phyloP scores from a whole-genome alignment of 2,797 vertebrate species.

The Mus minutoides region DNA sequence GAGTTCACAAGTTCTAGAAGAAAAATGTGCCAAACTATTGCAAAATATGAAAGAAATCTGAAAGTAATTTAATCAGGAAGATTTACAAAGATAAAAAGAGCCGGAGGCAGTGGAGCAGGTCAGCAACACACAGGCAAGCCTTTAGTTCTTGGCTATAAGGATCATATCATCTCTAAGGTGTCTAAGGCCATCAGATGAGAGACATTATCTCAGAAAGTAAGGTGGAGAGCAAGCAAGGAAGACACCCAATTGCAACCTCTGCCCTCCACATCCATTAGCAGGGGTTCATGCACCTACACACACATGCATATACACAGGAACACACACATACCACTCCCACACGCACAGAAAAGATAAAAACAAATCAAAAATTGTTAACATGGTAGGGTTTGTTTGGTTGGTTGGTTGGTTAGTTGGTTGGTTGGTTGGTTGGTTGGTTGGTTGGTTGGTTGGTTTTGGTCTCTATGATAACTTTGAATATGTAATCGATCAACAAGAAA shows the following conservation, averaged over 20 bases:
- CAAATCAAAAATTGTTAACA: background rate
- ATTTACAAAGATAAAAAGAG: background rate
- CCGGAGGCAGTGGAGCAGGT: too few relatives aligned
- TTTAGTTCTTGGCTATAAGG: background rate
- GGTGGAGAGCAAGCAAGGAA: background rate
- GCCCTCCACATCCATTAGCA: background rate
- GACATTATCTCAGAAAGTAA: background rate
- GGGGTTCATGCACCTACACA: background rate
- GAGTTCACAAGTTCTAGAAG: background rate
- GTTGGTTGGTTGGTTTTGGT: background rate
- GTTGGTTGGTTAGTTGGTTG: too few relatives aligned
- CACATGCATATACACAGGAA: background rate
- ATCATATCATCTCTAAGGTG: background rate
- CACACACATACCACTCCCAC: background rate
- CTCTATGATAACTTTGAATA: background rate
- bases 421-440: too few relatives aligned
- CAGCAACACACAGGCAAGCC: background rate
- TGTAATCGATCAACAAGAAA: background rate
- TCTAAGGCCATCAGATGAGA: background rate
- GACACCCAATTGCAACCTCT: background rate
- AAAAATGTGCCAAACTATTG: background rate
- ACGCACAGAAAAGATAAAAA: background rate
- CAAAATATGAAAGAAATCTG: background rate
- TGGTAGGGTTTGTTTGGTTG: background rate
- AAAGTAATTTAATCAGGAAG: background rate